Percentiles rank a stretch among this genome's conserved stretches.
Conservation (phyloP, 2,888 invertebrate genomes). For the Drosophila koepferae region DNA sequence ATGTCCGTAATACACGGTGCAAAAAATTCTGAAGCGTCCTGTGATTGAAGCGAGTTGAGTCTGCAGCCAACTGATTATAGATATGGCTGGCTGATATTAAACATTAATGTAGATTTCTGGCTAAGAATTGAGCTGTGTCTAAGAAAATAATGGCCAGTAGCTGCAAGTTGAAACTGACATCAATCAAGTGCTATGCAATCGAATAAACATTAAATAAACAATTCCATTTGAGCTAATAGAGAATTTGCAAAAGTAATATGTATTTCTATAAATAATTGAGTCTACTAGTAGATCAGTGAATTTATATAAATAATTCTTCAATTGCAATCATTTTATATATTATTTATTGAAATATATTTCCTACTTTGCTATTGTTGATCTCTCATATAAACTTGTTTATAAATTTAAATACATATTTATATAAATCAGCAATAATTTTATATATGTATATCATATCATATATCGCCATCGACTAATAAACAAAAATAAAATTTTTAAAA, state of each 20-base stretch:
- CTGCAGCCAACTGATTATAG: background rate
- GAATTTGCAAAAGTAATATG: background rate
- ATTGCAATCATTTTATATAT: background rate
- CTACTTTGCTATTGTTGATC: too few relatives aligned
- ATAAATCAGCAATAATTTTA: too few relatives aligned
- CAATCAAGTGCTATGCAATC: background rate
- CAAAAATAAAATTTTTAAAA: too few relatives aligned
- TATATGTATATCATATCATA: too few relatives aligned
- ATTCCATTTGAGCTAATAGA: background rate
- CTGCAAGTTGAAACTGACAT: background rate
- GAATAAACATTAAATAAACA: background rate
- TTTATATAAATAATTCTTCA: background rate
- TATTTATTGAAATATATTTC: too few relatives aligned
- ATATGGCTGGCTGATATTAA: slow-evolving; percentile 1
- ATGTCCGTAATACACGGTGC: slow-evolving; percentile 40
- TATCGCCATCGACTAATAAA: too few relatives aligned
- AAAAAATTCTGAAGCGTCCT: slow-evolving; percentile 23
- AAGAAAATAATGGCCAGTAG: background rate
- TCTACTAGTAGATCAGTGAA: background rate
- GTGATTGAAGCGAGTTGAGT: slow-evolving; percentile 21
- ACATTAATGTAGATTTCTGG: background rate
- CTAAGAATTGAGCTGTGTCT: background rate
- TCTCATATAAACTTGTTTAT: too few relatives aligned
- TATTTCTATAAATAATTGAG: background rate
- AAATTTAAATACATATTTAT: too few relatives aligned